Conservation (phyloP, 2,888 invertebrate species). For the Protula sp. region DNA sequence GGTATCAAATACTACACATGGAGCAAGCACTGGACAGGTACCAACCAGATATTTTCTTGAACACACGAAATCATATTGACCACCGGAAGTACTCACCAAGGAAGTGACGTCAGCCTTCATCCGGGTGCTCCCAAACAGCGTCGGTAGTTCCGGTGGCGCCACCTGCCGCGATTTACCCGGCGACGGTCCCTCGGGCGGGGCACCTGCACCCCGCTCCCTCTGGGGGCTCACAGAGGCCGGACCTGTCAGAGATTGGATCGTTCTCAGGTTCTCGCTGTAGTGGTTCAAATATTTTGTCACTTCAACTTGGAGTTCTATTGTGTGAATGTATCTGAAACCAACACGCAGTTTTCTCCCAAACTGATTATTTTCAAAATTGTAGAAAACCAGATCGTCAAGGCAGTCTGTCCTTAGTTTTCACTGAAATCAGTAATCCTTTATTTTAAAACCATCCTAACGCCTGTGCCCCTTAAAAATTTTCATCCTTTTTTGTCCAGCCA, state of each 20-base stretch:
- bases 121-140: conserved; percentile 40
- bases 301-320: conserved; percentile 75
- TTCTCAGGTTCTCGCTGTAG: conserved; percentile 26
- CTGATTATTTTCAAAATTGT: too few relatives aligned
- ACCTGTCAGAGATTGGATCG: background rate
- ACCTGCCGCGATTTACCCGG: background rate
- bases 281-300: conserved; percentile 60
- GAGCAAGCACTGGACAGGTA: too few relatives aligned
- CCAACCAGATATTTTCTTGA: too few relatives aligned
- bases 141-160: conserved; percentile 27
- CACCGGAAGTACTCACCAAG: conserved; percentile 38
- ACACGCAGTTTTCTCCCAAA: too few relatives aligned
- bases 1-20: too few relatives aligned
- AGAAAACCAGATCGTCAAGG: too few relatives aligned
- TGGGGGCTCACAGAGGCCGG: background rate
- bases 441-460: too few relatives aligned
- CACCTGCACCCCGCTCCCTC: background rate
- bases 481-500: too few relatives aligned
- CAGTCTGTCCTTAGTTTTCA: too few relatives aligned
- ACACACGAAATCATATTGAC: too few relatives aligned
- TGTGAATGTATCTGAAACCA: conserved; percentile 71
- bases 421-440: too few relatives aligned
- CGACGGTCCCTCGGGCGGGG: background rate
- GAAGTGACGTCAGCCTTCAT: conserved; percentile 39
- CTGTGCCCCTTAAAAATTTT: too few relatives aligned